Conservation (phyloP, 2,113 vertebrate species). For the Cynopterus brachyotis region DNA sequence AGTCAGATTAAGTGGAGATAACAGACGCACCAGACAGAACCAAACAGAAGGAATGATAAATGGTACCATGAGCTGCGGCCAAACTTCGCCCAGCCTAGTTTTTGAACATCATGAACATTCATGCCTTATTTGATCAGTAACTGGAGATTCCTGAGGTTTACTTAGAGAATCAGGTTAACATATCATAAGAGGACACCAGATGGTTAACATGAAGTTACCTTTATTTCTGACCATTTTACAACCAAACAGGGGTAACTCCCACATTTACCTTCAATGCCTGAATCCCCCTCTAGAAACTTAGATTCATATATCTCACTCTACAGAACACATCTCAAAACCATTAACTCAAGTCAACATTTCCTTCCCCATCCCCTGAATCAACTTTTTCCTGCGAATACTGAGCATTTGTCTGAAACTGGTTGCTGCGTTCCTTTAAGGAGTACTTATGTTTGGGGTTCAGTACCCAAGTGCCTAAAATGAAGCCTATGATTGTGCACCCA, state of each 20-base stretch:
- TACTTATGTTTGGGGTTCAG: neutral
- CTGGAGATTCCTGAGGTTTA: neutral
- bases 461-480: neutral
- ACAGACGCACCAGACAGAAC: neutral
- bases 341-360: neutral
- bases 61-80: rapidly evolving
- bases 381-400: neutral
- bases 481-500: neutral
- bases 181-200: neutral
- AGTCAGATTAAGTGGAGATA: neutral
- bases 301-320: neutral
- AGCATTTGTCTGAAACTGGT: neutral
- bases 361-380: rapidly evolving
- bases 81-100: rapidly evolving
- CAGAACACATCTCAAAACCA: neutral
- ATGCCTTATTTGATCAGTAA: neutral
- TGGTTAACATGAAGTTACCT: neutral
- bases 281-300: neutral
- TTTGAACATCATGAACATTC: neutral
- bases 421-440: neutral
- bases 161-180: neutral
- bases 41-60: neutral
- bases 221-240: slow-evolving; percentile 34
- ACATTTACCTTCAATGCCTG: neutral
- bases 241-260: neutral